These are phyloP conservation scores for Mesitornis unicolor DNA, from an alignment of 2,113 vertebrate species.

Conservation along the genomic window DNA sequence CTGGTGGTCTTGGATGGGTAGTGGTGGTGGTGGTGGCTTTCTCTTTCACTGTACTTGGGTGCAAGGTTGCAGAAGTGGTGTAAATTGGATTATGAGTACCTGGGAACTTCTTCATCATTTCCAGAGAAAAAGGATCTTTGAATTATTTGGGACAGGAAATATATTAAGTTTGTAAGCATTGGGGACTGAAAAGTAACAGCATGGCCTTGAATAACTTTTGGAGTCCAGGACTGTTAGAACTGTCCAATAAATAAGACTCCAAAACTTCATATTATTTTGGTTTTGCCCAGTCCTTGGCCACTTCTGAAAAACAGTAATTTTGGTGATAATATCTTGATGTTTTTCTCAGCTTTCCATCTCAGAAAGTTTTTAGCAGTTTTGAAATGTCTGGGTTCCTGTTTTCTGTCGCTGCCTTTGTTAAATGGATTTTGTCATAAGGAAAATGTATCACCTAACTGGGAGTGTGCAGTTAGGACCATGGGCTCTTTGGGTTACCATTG, in stretches of 20 bases:
- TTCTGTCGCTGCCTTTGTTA: background rate
- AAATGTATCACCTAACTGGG: too few species aligned
- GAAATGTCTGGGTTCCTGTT: background rate
- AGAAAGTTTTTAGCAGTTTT: background rate
- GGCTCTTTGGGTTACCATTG: background rate
- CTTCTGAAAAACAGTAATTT: background rate
- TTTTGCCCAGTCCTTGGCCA: background rate
- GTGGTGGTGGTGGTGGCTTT: rapidly evolving
- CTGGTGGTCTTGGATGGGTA: background rate
- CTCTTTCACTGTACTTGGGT: background rate
- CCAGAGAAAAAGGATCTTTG: background rate
- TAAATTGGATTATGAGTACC: background rate
- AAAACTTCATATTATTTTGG: background rate
- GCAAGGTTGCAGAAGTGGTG: background rate
- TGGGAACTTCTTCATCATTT: background rate
- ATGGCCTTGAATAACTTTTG: background rate
- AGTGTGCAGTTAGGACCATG: background rate
- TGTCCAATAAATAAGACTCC: background rate
- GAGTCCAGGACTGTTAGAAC: background rate
- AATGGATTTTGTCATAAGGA: background rate
- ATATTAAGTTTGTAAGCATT: background rate
- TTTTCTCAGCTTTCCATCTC: background rate
- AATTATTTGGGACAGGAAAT: background rate
- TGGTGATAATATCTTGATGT: background rate
- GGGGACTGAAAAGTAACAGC: background rate